A percentile compares a stretch with the other conserved stretches of the same genome.
phyloP scores from a whole-genome alignment of 1,140 invertebrate species.

The Rhopalosiphum padi region DNA sequence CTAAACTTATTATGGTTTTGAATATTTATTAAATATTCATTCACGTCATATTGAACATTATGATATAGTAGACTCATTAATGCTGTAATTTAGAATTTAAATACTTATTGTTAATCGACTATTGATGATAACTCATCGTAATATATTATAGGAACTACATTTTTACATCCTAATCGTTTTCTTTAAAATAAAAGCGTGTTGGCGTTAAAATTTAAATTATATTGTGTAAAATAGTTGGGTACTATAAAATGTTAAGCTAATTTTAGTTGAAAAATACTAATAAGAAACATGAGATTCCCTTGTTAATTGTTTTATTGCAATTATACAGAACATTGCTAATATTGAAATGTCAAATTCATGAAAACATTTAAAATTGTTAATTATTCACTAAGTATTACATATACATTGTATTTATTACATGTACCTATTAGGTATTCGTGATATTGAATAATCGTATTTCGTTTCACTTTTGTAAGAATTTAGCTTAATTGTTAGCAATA shows the following conservation, averaged over 20 bases:
- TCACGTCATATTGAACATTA: neutral
- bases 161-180: neutral
- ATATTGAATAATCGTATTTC: neutral
- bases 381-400: neutral
- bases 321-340: neutral
- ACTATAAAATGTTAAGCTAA: neutral
- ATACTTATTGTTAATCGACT: neutral
- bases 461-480: conserved; percentile 1
- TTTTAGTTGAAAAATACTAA: neutral
- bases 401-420: neutral
- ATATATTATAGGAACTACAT: neutral
- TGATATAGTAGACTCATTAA: neutral
- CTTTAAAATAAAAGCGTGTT: neutral
- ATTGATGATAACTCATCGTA: neutral
- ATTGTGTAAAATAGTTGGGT: neutral
- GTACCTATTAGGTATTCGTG: neutral
- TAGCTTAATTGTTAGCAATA: neutral
- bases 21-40: neutral
- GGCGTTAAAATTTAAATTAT: neutral
- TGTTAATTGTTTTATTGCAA: neutral
- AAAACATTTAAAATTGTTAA: neutral
- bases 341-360: neutral
- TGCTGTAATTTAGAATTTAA: neutral
- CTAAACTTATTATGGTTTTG: neutral
- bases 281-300: neutral